Evolutionary conservation across 2,113 vertebrate genomes (phyloP).

Genomic region (Copsychus sechellarum): DNA sequence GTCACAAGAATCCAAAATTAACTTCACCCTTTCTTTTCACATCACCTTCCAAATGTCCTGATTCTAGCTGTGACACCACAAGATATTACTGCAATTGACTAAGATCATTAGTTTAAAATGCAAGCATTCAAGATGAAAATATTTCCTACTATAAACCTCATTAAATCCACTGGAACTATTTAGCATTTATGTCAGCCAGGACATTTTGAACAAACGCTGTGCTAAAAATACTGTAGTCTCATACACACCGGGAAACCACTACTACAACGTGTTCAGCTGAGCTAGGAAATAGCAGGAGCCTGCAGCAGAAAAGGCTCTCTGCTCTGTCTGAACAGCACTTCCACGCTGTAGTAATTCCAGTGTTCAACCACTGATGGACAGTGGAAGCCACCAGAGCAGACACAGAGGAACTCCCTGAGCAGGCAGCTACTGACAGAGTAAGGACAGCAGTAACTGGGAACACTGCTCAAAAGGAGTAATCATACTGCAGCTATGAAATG

Average conservation of each 20-base stretch:
- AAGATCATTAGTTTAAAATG: background rate
- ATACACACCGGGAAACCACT: background rate
- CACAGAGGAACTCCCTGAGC: background rate
- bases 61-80: background rate
- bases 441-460: background rate
- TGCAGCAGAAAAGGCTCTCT: background rate
- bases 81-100: background rate
- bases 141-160: background rate
- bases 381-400: background rate
- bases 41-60: background rate
- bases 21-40: background rate
- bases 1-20: background rate
- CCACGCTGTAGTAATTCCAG: background rate
- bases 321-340: conserved; percentile 4
- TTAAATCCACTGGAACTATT: background rate
- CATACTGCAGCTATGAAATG: background rate
- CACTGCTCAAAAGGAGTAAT: background rate
- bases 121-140: background rate
- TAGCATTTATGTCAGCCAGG: conserved; percentile 6
- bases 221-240: conserved; percentile 9
- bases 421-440: background rate
- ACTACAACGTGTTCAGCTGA: background rate
- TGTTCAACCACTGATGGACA: background rate
- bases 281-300: background rate
- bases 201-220: conserved; percentile 22